A percentile compares a stretch with the other conserved stretches of the same genome.
Evolutionary conservation across 2,797 vertebrate species (phyloP).

Genomic region (Neosilurus hyrtlii): DNA sequence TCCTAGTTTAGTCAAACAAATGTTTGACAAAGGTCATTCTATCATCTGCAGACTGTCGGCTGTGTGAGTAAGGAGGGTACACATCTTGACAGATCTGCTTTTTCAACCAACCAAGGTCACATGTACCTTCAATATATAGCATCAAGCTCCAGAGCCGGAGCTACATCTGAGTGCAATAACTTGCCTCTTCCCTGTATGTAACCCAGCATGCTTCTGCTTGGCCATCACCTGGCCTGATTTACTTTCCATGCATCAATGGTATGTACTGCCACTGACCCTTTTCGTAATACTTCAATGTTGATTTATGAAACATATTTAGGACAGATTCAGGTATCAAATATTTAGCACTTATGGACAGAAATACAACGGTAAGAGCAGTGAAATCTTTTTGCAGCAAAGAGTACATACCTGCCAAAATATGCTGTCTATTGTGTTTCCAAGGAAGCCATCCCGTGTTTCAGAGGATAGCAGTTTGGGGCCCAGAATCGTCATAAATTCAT

Average conservation of each 20-base stretch:
- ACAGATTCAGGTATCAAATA: neutral
- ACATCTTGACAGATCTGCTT: conserved; percentile 5
- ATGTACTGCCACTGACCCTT: neutral
- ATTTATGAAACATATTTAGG: neutral
- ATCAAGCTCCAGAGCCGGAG: conserved; percentile 42
- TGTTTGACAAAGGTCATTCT: conserved; percentile 2
- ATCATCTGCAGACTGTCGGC: conserved; percentile 20
- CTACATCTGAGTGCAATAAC: conserved; percentile 35
- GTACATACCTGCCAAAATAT: conserved; percentile 95
- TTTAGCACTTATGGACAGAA: neutral
- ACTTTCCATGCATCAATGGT: neutral
- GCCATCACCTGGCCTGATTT: conserved; percentile 38
- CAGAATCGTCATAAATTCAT: conserved; percentile 97
- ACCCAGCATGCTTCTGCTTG: conserved; percentile 30
- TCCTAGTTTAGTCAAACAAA: neutral
- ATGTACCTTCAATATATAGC: conserved; percentile 6
- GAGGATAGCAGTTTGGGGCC: conserved; percentile 92
- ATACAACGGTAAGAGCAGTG: neutral
- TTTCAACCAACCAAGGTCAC: conserved; percentile 56
- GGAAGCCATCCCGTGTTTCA: conserved; percentile 90
- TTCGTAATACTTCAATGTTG: neutral
- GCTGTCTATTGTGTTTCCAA: conserved; percentile 93
- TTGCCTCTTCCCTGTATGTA: conserved; percentile 34
- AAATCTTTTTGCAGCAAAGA: neutral
- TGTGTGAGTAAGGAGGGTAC: conserved; percentile 2